These are phyloP conservation scores for Uria lomvia DNA, from an alignment of 2,113 vertebrate species.

Conservation along the genomic window DNA sequence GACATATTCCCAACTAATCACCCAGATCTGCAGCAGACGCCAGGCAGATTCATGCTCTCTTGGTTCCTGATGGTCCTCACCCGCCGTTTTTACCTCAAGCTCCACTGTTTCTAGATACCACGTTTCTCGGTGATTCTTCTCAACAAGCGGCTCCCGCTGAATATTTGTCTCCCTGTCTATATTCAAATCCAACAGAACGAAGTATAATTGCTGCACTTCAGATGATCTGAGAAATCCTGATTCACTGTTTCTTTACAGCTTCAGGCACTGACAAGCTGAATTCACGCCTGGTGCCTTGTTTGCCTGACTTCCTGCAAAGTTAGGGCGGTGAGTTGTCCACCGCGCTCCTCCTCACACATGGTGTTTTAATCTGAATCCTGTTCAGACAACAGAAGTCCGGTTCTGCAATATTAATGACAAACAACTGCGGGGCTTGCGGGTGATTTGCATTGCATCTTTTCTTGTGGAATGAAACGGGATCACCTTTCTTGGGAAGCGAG, in stretches of 20 bases:
- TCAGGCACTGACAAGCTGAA: not conserved
- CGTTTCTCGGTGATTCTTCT: not conserved
- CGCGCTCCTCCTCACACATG: not conserved
- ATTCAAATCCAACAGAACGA: not conserved
- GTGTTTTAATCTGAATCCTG: not conserved
- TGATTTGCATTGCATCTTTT: not conserved
- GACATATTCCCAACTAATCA: not conserved
- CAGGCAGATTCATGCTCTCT: not conserved
- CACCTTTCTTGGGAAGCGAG: not conserved
- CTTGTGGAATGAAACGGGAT: not conserved
- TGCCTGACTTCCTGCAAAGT: not conserved
- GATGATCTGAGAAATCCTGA: not conserved
- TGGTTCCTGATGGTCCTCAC: not conserved
- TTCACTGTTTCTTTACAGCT: not conserved
- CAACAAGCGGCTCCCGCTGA: not conserved
- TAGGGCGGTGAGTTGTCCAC: not conserved
- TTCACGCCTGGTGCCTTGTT: not conserved
- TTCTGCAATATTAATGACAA: conserved; percentile 27
- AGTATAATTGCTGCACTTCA: not conserved
- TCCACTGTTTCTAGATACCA: not conserved
- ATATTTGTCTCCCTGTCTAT: not conserved
- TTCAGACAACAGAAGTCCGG: not conserved
- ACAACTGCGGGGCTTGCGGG: not conserved
- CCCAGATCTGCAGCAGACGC: not conserved
- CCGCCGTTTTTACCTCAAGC: not conserved